phyloP scores from a whole-genome alignment of 2,113 vertebrate species.

The Bos javanicus region DNA sequence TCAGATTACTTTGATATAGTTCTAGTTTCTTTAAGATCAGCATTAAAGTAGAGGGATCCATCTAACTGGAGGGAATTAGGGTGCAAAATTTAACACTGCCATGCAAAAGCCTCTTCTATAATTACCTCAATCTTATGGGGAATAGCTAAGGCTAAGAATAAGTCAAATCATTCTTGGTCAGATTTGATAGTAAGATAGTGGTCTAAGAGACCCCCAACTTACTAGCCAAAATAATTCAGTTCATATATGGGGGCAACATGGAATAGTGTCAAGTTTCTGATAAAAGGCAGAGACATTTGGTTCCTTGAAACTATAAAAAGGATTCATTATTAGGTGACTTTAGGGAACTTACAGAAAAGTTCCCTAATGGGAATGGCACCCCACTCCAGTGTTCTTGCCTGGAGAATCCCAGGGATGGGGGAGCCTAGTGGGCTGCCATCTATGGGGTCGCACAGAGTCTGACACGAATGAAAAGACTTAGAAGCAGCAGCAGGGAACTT shows the following conservation, averaged over 20 bases:
- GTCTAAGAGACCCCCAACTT: background rate
- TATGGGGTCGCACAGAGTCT: no score
- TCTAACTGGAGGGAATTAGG: background rate
- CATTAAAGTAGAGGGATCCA: background rate
- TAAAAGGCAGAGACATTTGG: background rate
- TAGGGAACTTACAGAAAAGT: background rate
- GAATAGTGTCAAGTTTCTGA: background rate
- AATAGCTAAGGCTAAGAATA: background rate
- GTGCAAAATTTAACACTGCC: background rate
- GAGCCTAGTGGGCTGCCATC: no score
- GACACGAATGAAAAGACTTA: no score
- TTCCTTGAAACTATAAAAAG: background rate
- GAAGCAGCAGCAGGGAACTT: background rate
- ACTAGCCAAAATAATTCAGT: background rate
- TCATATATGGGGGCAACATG: rapidly evolving
- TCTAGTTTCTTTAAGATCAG: constrained; percentile 41
- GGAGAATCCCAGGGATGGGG: no score
- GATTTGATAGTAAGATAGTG: background rate
- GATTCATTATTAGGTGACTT: background rate
- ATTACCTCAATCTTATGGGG: background rate
- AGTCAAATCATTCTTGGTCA: background rate
- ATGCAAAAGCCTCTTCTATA: background rate
- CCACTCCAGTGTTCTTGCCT: no score
- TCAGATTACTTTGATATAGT: constrained; percentile 38
- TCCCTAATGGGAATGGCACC: no score